These are phyloP conservation scores for Cosmia trapezina DNA, from an alignment of 2,888 invertebrate genomes.

Conservation along the genomic window DNA sequence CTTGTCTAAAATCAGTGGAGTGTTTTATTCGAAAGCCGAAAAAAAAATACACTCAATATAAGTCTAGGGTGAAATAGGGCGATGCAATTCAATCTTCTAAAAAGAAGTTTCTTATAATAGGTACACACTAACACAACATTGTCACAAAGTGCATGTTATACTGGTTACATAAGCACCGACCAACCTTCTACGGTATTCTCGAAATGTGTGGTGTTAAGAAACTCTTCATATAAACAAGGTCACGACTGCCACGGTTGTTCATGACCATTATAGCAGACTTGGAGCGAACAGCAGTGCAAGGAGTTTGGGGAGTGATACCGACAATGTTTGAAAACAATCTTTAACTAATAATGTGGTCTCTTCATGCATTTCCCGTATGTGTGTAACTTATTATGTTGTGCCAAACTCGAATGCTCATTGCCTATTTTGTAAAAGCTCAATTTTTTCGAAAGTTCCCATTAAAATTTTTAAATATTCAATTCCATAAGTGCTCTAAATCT, in stretches of 20 bases:
- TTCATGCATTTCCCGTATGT: conserved; percentile 52
- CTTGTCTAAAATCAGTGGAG: conserved; percentile 70
- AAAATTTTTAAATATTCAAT: conserved; percentile 25
- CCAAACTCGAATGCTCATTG: conserved; percentile 68
- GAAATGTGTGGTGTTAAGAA: conserved; percentile 22
- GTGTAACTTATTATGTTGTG: conserved; percentile 65
- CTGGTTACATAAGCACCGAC: conserved; percentile 36
- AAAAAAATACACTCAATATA: conserved; percentile 51
- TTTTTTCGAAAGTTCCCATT: conserved; percentile 43
- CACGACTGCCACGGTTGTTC: background rate
- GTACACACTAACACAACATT: conserved; percentile 22
- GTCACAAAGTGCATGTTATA: conserved; percentile 30
- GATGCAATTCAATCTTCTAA: conserved; percentile 62
- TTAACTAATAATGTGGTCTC: conserved; percentile 57
- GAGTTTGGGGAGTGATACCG: conserved; percentile 10
- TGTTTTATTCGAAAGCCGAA: conserved; percentile 54
- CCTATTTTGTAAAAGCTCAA: conserved; percentile 57
- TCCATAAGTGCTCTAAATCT: conserved; percentile 51
- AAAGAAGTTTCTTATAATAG: conserved; percentile 32
- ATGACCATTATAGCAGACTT: conserved; percentile 14
- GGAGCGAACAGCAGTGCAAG: conserved; percentile 14
- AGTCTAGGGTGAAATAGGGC: conserved; percentile 47
- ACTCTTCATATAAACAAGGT: conserved; percentile 19
- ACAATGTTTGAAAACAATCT: conserved; percentile 29
- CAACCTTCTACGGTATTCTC: conserved; percentile 14